Evolutionary conservation across 2,797 vertebrate genomes (phyloP).

Genomic region (Morelia viridis): DNA sequence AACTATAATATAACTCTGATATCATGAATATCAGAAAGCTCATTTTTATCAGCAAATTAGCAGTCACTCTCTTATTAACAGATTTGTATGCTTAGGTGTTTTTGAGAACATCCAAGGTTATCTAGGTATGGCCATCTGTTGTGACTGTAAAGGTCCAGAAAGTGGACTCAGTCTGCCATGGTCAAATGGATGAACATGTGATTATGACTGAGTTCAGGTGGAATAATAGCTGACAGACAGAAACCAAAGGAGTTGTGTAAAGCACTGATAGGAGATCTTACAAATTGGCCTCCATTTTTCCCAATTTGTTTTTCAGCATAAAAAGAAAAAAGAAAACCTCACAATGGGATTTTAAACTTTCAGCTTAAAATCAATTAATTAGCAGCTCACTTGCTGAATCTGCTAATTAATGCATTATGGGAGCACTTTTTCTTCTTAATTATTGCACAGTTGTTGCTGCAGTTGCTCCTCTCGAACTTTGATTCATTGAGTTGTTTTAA

Average conservation of each 20-base stretch:
- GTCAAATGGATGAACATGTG: not conserved
- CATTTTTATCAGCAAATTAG: not conserved
- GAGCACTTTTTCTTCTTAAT: not conserved
- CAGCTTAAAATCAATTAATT: not conserved
- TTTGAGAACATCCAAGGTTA: not conserved
- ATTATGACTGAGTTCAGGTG: not conserved
- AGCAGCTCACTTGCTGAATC: not conserved
- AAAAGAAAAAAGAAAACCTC: not conserved
- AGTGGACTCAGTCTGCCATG: not conserved
- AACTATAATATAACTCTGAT: not conserved
- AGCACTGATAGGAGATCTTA: not conserved
- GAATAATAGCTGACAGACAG: not conserved
- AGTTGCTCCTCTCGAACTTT: not conserved
- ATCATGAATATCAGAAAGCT: not conserved
- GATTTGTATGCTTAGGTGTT: not conserved
- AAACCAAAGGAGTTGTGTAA: not conserved
- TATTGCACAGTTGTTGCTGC: not conserved
- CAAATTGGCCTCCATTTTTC: not conserved
- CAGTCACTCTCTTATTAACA: not conserved
- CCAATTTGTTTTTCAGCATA: not conserved
- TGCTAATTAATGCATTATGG: not conserved
- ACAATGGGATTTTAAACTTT: not conserved
- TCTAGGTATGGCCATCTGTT: not conserved
- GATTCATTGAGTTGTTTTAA: not conserved
- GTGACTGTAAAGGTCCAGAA: not conserved